These are phyloP conservation scores for Oreochromis niloticus DNA, from an alignment of 2,113 vertebrate genomes.

Conservation along the genomic window DNA sequence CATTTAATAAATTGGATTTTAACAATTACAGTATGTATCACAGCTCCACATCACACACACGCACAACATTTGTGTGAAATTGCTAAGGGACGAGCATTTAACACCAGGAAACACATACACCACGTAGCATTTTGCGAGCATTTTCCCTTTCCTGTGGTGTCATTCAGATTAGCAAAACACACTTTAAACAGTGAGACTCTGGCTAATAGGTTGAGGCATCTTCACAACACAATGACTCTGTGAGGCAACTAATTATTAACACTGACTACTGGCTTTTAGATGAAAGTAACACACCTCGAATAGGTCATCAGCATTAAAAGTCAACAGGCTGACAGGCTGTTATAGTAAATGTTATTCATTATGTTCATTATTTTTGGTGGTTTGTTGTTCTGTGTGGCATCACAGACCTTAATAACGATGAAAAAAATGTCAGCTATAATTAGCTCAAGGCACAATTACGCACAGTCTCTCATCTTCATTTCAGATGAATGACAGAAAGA, in stretches of 20 bases:
- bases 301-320: slow-evolving; percentile 49
- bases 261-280: slow-evolving; percentile 28
- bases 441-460: slow-evolving; percentile 9
- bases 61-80: neutral
- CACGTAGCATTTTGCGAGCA: neutral
- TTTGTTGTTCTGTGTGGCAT: neutral
- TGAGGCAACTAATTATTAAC: slow-evolving; percentile 10
- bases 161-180: slow-evolving; percentile 25
- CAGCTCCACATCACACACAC: neutral
- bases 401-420: slow-evolving; percentile 34
- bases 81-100: neutral
- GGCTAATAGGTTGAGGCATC: slow-evolving; percentile 32
- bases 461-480: neutral
- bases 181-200: neutral
- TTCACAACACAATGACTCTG: neutral
- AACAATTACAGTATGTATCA: slow-evolving; percentile 10
- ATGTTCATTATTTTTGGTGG: neutral
- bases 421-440: slow-evolving; percentile 47
- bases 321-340: neutral
- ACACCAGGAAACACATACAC: neutral
- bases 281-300: slow-evolving; percentile 61
- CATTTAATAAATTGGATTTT: slow-evolving; percentile 32
- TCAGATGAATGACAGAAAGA: slow-evolving; percentile 13
- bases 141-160: neutral
- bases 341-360: slow-evolving; percentile 35